Evolutionary conservation across 1,140 invertebrate genomes (phyloP).

Genomic region (Bactericera cockerelli): DNA sequence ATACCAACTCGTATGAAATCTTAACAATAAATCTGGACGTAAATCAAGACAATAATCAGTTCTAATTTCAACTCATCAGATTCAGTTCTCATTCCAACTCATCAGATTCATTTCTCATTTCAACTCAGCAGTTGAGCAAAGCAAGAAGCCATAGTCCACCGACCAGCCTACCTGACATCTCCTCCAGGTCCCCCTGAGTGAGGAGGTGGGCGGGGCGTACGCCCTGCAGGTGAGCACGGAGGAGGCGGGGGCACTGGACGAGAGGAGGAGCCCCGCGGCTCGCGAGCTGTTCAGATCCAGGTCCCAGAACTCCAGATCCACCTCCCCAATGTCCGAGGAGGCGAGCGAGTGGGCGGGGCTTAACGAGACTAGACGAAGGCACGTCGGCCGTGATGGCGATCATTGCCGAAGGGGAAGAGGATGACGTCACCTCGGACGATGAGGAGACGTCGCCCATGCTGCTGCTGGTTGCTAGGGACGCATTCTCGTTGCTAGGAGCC

Average conservation of each 20-base stretch:
- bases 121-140: too few species aligned
- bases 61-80: too few species aligned
- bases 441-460: slow-evolving; percentile 38
- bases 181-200: background rate
- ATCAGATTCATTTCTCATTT: too few species aligned
- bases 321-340: slow-evolving; percentile 44
- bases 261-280: background rate
- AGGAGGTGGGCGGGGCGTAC: background rate
- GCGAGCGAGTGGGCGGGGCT: slow-evolving; percentile 45
- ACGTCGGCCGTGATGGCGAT: slow-evolving; percentile 29
- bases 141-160: too few species aligned
- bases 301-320: slow-evolving; percentile 68
- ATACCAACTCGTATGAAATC: too few species aligned
- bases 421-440: slow-evolving; percentile 59
- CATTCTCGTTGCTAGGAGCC: background rate
- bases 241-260: background rate
- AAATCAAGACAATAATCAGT: too few species aligned
- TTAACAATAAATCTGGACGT: too few species aligned
- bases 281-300: slow-evolving; percentile 35
- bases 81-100: too few species aligned
- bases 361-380: slow-evolving; percentile 25
- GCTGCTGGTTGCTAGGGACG: background rate
- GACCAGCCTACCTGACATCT: background rate
- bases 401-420: slow-evolving; percentile 28
- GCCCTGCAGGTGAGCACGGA: background rate